phyloP scores from a whole-genome alignment of 2,113 vertebrate species.

The Rhinolophus sinicus region DNA sequence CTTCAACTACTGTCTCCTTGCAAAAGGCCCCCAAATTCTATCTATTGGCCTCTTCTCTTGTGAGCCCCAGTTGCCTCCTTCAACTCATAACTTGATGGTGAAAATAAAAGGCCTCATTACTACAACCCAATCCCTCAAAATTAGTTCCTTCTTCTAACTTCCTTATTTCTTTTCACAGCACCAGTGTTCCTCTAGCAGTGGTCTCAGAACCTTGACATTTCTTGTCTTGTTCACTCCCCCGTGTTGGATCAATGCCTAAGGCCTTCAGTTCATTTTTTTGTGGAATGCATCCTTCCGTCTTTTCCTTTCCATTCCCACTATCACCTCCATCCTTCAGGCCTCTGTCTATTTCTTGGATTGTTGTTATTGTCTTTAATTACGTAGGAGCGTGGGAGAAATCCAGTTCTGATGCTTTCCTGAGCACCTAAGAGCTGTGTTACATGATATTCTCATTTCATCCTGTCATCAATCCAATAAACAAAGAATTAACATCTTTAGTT shows the following conservation, averaged over 20 bases:
- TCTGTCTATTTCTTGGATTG: neutral
- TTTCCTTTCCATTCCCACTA: neutral
- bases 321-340: neutral
- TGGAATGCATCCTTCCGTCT: neutral
- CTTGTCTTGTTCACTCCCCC: neutral
- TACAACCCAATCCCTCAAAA: neutral
- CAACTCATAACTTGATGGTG: neutral
- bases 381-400: neutral
- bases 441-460: neutral
- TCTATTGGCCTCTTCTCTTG: neutral
- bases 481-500: neutral
- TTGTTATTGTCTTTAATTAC: neutral
- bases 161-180: neutral
- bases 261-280: neutral
- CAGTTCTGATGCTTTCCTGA: neutral
- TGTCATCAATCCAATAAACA: neutral
- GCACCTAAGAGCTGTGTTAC: neutral
- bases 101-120: neutral
- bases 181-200: neutral
- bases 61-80: neutral
- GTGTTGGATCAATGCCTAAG: fast-evolving
- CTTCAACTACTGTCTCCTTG: neutral
- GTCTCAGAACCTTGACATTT: neutral
- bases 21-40: neutral
- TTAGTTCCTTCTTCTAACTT: neutral